Base-by-base conservation (phyloP, 2,797 vertebrate species). In the Choloepus didactylus region DNA sequence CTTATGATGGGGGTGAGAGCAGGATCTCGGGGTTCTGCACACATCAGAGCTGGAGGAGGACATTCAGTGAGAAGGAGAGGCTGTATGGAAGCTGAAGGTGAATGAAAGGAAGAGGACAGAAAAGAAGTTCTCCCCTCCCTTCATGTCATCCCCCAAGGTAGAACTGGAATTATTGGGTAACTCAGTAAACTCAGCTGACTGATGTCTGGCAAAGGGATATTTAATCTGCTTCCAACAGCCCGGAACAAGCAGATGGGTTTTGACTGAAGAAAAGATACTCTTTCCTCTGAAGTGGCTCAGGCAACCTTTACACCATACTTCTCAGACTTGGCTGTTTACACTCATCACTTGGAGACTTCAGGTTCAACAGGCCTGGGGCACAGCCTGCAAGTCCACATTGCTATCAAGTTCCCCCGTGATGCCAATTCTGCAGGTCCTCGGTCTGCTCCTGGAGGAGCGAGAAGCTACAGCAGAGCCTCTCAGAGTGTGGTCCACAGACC, bases 191-290 rank as follows among this genome's bases (percentile, higher is more conserved):
- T 99, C 99, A 0, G 98, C 98, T 9, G 99, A 99, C 90, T 98
- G 99, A 92, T 99, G 99, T 80, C 98, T 98, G 91, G 98, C 97
- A 95, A 99, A 99, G 3, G 99, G 98, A 92, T 98, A 98, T 95
- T 99, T 99, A 81, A 99, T 98, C 97, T 99, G 99, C 88, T 99
- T 99, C 99, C 99, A 99, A 80, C 99, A 99, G 89, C 98, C 99
- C 99, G 93, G 60, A 95, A 97, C n/a, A 96, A 95, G 67, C 79
- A 23, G 38, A 72, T 2, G 23, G 86, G n/a, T n/a, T 67, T 64
- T 8, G 44, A 56, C 7, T 31, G 69, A 35, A 70, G 31, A 83
- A 56, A 79, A 70, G 76, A 64, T 87, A 62, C 82, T 41, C 59
- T 27, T 66, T 69, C 9, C 56, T 35, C 44, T 25, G 23, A 18